A percentile compares a stretch with the other conserved stretches of the same genome.
Evolutionary conservation across 2,888 invertebrate species (phyloP).

Genomic region (Subacronicta megacephala): DNA sequence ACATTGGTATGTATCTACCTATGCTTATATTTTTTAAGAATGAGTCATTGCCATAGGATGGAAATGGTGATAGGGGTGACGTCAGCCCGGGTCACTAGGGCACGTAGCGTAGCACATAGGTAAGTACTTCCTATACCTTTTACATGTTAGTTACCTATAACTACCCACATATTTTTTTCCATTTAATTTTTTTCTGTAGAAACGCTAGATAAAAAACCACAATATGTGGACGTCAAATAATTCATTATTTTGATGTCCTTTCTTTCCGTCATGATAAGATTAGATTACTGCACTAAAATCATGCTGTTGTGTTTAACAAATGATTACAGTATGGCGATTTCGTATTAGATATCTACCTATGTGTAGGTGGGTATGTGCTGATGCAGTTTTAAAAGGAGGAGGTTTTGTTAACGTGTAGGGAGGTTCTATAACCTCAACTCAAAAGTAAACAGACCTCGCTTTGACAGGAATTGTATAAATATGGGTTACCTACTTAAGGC

Average conservation of each 20-base stretch:
- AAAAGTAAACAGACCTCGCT: constrained; percentile 33
- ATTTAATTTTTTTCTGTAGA: not conserved
- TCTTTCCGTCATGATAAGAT: constrained; percentile 52
- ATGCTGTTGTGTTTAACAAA: constrained; percentile 40
- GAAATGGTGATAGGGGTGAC: constrained; percentile 46
- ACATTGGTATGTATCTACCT: not conserved
- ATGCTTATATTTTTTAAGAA: constrained; percentile 44
- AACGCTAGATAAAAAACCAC: no score
- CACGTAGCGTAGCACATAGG: constrained; percentile 17
- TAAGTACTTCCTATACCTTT: no score
- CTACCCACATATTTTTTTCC: no score
- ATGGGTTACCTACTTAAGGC: constrained; percentile 61
- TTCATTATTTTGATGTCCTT: constrained; percentile 30
- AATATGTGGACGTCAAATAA: constrained; percentile 8
- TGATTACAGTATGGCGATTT: constrained; percentile 18
- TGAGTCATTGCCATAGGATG: constrained; percentile 50
- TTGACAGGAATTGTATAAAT: constrained; percentile 58
- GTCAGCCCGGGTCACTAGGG: constrained; percentile 51
- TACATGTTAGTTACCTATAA: no score
- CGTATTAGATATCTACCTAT: no score
- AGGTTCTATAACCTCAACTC: constrained; percentile 25
- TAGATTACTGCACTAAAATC: constrained; percentile 27
- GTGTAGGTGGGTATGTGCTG: no score
- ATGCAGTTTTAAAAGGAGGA: constrained; percentile 19
- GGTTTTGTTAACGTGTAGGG: no score